A percentile compares a stretch with the other conserved stretches of the same genome.
Evolutionary conservation across 2,113 vertebrate genomes (phyloP).

Genomic region (Thunnus maccoyii): DNA sequence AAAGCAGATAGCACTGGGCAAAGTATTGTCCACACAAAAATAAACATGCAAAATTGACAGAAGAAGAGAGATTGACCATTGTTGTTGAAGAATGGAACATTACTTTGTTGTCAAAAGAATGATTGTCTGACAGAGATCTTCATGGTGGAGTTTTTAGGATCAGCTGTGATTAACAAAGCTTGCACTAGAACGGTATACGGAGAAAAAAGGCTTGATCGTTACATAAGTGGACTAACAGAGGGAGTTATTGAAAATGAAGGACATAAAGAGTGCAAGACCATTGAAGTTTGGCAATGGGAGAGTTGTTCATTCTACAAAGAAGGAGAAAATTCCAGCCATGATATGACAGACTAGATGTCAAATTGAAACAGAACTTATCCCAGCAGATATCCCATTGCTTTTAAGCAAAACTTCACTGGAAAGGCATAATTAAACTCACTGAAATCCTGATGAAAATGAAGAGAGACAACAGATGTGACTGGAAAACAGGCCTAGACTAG

Average conservation of each 20-base stretch:
- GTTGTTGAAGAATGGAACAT: no score
- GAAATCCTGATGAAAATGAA: neutral
- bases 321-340: conserved; percentile 24
- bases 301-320: conserved; percentile 23
- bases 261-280: conserved; percentile 19
- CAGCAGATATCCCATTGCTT: neutral
- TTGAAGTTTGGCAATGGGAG: conserved; percentile 33
- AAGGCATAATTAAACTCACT: no score
- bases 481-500: no score
- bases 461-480: neutral
- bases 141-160: neutral
- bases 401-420: neutral
- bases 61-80: no score
- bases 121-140: no score
- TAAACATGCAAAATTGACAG: neutral
- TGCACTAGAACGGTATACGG: conserved; percentile 33
- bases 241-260: neutral
- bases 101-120: no score
- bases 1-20: neutral
- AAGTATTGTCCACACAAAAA: neutral
- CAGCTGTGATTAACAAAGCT: neutral
- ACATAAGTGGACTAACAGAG: neutral
- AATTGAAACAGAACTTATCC: neutral
- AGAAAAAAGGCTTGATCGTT: conserved; percentile 37
- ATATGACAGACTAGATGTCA: conserved; percentile 28